Evolutionary conservation across 2,113 vertebrate species (phyloP), one percentile per base, ranked within the genome.

Genomic region (Rutilus rutilus): DNA sequence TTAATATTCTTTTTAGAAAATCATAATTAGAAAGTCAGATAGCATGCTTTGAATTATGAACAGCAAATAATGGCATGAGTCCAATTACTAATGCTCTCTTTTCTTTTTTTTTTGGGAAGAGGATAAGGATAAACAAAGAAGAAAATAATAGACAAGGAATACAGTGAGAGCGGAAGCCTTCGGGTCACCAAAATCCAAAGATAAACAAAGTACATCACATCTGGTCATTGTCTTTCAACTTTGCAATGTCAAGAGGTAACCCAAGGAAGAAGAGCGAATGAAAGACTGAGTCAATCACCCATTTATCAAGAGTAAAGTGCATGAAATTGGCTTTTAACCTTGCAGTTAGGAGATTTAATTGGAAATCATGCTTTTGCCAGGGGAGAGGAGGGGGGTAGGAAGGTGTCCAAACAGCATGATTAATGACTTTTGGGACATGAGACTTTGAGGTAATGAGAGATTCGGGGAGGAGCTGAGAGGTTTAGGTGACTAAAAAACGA

Each of bases 311-410:
- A 93, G 92, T 95, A 93, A 93, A 92, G 92, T 93, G 93, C 93
- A 95, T 94, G 93, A 95, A 94, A 95, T 95, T 94, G 94, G 92
- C 91, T 95, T 92, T 94, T 95, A 94, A 94, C 94, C 93, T 94
- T 92, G 89, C 92, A 93, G 93, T 94, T 94, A 93, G 92, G 90
- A 90, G 92, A 92, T 94, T 93, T 95, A 95, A 95, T 95, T 95
- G 94, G 93, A 93, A 94, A 94, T 93, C 94, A 93, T 91, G 92
- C 91, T 89, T 93, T 93, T 92, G 90, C 90, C 86, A 88, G 89
- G 82, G 89, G 85, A 91, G 50, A 79, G 14, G 74, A 78, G 50
- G 75, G 23, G 19, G 62, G 57, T 39, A 85, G 50, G 19, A 84
- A 59, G 90, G 86, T 91, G 91, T 92, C 91, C 87, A 91, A 92